Evolutionary conservation across 2,888 invertebrate genomes (phyloP), one percentile per base, ranked within the genome.

Genomic region (Diaperis boleti): DNA sequence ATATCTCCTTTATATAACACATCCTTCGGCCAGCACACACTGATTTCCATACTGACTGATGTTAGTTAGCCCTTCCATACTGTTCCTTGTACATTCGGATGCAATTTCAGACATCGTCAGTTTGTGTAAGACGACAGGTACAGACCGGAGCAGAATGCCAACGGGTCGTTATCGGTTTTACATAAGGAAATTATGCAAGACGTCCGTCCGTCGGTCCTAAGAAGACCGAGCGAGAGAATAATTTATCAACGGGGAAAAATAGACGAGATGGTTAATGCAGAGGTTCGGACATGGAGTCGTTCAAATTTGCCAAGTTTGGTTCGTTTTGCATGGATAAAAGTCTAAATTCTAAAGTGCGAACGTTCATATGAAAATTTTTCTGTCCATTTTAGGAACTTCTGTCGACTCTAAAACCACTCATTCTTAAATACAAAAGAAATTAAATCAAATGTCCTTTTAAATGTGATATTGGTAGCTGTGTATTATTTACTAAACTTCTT

Each of bases 1-100:
- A 64, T 64, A 60, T 50, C 60, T 54, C 59, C 63, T 64, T 59
- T 64, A 60, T 42, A 59, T 59, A 67, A 69, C 67, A 71, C 66
- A 68, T 67, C 68, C 68, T 61, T 73, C 69, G 75, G 68, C 73
- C 74, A 71, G 72, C 74, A 75, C 74, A 77, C 76, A 76, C 76
- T 78, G 76, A 77, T 78, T 78, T 78, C 78, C 78, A 78, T 78
- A 78, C 77, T 77, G 76, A 77, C 78, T 77, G 77, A 77, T 76
- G 77, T 77, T 76, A 76, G 76, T 77, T 76, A 74, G 76, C 76
- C 76, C 75, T 77, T 76, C 74, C 76, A 70, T 75, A 75, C 70
- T 75, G 74, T 76, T 76, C 74, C 69, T 66, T 64, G 76, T 76
- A 77, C 76, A 77, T 59, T 76, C 75, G 45, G 62, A 44, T 44